These are phyloP conservation scores for Pipistrellus kuhlii DNA, from an alignment of 2,797 vertebrate genomes.

Conservation along the genomic window DNA sequence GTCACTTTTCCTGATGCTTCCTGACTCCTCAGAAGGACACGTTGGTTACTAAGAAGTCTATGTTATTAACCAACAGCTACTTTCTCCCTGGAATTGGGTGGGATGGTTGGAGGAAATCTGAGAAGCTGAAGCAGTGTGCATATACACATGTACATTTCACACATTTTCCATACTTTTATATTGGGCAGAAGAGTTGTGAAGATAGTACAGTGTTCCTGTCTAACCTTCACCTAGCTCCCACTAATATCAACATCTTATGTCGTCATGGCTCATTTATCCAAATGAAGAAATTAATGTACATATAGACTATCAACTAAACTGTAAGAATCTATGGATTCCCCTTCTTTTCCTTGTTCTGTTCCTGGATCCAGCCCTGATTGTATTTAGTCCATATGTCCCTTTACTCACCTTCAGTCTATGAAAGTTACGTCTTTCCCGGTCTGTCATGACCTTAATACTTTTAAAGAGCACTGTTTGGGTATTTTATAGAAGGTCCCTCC, in stretches of 20 bases:
- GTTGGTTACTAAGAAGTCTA: not conserved
- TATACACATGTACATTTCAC: not conserved
- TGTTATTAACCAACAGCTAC: not conserved
- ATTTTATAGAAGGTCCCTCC: not conserved
- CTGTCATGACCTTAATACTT: conserved; percentile 1
- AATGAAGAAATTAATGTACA: not conserved
- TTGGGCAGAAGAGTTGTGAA: not conserved
- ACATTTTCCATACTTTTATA: not conserved
- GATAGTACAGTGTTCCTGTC: not conserved
- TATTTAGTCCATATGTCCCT: not conserved
- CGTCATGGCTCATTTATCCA: not conserved
- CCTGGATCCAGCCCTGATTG: not conserved
- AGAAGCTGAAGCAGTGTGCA: not conserved
- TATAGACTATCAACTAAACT: not conserved
- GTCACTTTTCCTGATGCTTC: not conserved
- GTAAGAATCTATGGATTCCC: not conserved
- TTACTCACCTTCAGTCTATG: not conserved
- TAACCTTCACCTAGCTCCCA: not conserved
- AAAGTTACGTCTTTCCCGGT: not conserved
- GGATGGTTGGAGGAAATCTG: not conserved
- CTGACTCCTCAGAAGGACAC: not conserved
- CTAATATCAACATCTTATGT: not conserved
- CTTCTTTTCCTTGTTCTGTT: not conserved
- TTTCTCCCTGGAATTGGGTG: not conserved
- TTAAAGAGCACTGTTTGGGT: not conserved